A percentile compares a stretch with the other conserved stretches of the same genome.
Evolutionary conservation across 35 echinoderm and acorn worm species (phyloP).

Genomic region (Lytechinus variegatus): DNA sequence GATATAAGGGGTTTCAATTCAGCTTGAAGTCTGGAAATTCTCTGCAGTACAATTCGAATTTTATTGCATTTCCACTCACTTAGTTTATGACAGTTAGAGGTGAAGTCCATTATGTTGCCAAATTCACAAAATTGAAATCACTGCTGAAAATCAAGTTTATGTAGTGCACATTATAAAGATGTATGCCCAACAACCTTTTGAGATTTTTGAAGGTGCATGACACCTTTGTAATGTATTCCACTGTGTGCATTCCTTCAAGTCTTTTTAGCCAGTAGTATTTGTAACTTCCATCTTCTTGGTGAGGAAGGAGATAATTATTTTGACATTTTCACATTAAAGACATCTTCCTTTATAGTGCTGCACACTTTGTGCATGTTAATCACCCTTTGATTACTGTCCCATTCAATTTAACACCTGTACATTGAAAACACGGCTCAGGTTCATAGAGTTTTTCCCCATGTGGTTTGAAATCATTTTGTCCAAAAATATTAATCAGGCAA

Average conservation of each 20-base stretch:
- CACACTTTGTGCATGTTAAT: not conserved
- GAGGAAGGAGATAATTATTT: not conserved
- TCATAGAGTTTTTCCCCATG: not conserved
- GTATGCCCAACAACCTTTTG: too few relatives aligned
- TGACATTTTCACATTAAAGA: slow-evolving; percentile 4
- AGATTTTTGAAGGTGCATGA: not conserved
- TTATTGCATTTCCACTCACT: too few relatives aligned
- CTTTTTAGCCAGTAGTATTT: not conserved
- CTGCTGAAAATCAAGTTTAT: too few relatives aligned
- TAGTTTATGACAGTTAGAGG: too few relatives aligned
- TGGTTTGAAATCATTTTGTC: too few relatives aligned
- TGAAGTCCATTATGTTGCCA: too few relatives aligned
- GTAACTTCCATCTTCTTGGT: not conserved
- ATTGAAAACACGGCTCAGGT: not conserved
- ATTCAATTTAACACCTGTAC: not conserved
- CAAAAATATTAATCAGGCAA: too few relatives aligned
- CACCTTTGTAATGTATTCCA: not conserved
- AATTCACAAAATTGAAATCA: too few relatives aligned
- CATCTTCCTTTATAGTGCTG: not conserved
- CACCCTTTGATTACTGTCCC: not conserved
- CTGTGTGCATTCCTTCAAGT: not conserved
- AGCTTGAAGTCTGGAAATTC: too few relatives aligned
- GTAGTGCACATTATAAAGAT: too few relatives aligned
- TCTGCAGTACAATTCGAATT: too few relatives aligned
- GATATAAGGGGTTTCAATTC: too few relatives aligned